Percentiles rank a stretch among this genome's conserved stretches.
Conservation (phyloP, 2,113 vertebrate species). For the Bubalus kerabau region DNA sequence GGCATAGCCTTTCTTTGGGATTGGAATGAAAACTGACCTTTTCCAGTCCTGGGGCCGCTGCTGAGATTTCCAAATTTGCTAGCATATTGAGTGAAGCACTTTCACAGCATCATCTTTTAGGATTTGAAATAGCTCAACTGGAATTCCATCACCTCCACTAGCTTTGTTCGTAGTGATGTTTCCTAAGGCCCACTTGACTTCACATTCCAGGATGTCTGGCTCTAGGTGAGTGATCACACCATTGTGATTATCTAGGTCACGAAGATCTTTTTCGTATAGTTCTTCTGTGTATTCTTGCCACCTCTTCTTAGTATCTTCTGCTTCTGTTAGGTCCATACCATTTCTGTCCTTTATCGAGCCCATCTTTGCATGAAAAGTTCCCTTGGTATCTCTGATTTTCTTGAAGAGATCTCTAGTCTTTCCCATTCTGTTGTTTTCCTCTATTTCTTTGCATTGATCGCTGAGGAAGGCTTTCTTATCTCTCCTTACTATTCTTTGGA, state of each 20-base stretch:
- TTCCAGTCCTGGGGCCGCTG: background rate
- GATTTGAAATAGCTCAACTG: background rate
- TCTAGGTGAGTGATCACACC: background rate
- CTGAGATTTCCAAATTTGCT: background rate
- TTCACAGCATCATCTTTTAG: background rate
- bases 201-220: background rate
- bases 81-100: background rate
- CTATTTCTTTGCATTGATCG: background rate
- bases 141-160: background rate
- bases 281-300: background rate
- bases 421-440: background rate
- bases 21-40: background rate
- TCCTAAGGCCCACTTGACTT: background rate
- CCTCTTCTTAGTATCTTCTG: background rate
- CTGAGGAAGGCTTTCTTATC: background rate
- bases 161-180: background rate
- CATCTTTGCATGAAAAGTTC: background rate
- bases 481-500: background rate
- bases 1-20: background rate
- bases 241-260: background rate
- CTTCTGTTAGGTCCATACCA: background rate
- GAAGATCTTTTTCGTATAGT: background rate
- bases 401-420: background rate
- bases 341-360: background rate
- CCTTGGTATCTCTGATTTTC: background rate